phyloP scores from a whole-genome alignment of 1,140 invertebrate species.

The Campoletis sonorensis region DNA sequence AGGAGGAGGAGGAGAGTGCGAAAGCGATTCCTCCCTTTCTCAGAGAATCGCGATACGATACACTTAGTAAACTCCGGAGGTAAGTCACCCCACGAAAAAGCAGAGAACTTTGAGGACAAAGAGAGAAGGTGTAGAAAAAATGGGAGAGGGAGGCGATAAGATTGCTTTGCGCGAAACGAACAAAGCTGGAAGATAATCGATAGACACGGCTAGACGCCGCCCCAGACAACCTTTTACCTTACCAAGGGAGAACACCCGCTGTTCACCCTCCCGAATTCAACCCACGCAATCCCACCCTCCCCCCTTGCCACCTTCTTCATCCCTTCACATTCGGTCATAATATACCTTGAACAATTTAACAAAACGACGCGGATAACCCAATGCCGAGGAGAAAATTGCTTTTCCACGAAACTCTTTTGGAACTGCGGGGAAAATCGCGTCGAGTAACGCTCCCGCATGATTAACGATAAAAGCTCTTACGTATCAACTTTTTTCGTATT shows the following conservation, averaged over 20 bases:
- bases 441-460: neutral
- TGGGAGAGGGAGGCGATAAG: slow-evolving; percentile 54
- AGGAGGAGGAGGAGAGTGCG: slow-evolving; percentile 4
- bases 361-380: slow-evolving; percentile 6
- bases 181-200: slow-evolving; percentile 74
- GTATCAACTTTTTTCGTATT: neutral
- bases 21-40: neutral
- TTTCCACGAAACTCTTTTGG: neutral
- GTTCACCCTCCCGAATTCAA: slow-evolving; percentile 64
- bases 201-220: slow-evolving; percentile 76
- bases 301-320: neutral
- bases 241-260: slow-evolving; percentile 66
- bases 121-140: slow-evolving; percentile 34
- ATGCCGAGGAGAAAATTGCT: neutral
- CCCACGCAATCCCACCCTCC: slow-evolving; percentile 57
- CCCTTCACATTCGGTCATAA: neutral
- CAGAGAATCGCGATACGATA: neutral
- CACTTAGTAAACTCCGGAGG: neutral
- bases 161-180: slow-evolving; percentile 59
- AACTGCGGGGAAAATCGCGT: neutral
- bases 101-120: slow-evolving; percentile 22
- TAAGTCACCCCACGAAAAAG: slow-evolving; percentile 15
- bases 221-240: slow-evolving; percentile 76
- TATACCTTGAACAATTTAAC: slow-evolving; percentile 4
- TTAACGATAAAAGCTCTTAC: slow-evolving; percentile 1